Base-by-base conservation (phyloP, 2,888 invertebrate genomes). In the Heliconius sara region DNA sequence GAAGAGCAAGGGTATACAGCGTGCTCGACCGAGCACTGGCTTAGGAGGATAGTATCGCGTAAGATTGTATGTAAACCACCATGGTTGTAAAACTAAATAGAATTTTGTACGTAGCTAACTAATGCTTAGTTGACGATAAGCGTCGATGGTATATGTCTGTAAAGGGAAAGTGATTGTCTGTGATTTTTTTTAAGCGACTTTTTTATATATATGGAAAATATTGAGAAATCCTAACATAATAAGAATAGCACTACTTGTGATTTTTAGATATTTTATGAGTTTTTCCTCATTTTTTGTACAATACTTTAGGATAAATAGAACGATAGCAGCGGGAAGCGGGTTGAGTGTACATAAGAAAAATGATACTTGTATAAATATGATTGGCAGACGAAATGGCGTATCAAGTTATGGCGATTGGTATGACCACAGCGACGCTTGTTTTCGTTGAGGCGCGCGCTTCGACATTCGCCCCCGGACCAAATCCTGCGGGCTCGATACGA, bases 141-240 rank as follows among this genome's bases (percentile, higher is more conserved):
- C 91, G 91, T 94, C 91, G 94, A 91, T 94, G 94, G 94, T 95
- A 92, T 92, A 91, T 95, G 95, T 95, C 92, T 95, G 94, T 95
- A 95, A 94, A 93, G 92, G 91, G 90, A 91, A 93, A 93, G 94
- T 95, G 95, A 95, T 95, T 95, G 95, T 95, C 95, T 95, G 95
- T 95, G 95, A 95, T 95, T 95, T 95, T 95, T 27, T 95, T 95
- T 95, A 95, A 95, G 95, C 95, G 95, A 95, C 95, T 95, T 95
- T 95, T 95, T 95, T 94, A 94, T 94, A 95, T 93, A 93, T 92
- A 93, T 91, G 92, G 89, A 92, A 93, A 82, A 79, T 82, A 92
- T 92, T 85, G 84, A 87, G 93, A 94, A 60, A 93, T 93, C 94
- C 93, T 94, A 95, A 95, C 94, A 93, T 60, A 60, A 91, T 95